These are phyloP conservation scores for Coregonus suidteri DNA, from an alignment of 2,797 vertebrate species.

Conservation along the genomic window DNA sequence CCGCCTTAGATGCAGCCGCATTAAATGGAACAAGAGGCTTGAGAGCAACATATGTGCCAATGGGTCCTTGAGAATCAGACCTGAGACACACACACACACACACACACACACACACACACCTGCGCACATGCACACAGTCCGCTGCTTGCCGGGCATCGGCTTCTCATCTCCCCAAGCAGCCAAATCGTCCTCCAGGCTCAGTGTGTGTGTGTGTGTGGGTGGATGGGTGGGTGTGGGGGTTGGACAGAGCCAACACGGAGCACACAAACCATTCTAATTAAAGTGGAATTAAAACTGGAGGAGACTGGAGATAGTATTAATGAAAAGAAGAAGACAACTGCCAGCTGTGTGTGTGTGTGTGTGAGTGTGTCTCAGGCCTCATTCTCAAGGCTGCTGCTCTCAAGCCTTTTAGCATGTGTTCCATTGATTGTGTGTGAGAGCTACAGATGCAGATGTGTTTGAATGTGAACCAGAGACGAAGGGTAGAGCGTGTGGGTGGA, in stretches of 20 bases:
- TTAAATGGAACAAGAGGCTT: neutral
- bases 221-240: slow-evolving; percentile 10
- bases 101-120: slow-evolving; percentile 13
- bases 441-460: too few relatives aligned
- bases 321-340: slow-evolving; percentile 36
- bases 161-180: neutral
- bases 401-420: neutral
- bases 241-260: slow-evolving; percentile 12
- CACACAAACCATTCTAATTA: slow-evolving; percentile 31
- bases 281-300: slow-evolving; percentile 10
- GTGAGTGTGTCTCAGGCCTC: neutral
- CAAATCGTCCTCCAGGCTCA: neutral
- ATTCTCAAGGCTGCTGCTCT: slow-evolving; percentile 2
- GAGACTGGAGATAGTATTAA: slow-evolving; percentile 29
- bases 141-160: neutral
- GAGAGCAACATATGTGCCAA: neutral
- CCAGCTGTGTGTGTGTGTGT: neutral
- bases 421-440: too few relatives aligned
- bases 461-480: too few relatives aligned
- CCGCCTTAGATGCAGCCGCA: neutral
- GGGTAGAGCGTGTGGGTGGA: too few relatives aligned
- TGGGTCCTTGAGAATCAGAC: slow-evolving; percentile 1
- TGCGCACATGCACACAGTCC: neutral
- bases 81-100: slow-evolving; percentile 14
- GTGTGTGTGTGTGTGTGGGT: neutral